Conservation (phyloP, 1,140 invertebrate genomes). For the Zaprionus tsacasi region DNA sequence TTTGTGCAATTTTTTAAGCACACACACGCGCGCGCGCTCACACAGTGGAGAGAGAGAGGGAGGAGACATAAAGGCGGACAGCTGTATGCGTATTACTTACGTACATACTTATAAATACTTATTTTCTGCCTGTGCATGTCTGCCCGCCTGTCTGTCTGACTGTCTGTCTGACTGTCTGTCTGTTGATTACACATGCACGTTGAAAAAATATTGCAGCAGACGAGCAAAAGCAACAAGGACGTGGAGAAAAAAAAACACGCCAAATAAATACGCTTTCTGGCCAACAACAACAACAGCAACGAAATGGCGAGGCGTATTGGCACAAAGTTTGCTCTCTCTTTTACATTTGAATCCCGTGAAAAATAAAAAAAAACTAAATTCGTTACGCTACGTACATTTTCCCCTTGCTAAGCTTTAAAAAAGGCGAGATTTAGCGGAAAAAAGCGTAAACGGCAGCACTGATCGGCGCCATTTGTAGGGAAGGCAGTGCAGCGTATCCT, state of each 20-base stretch:
- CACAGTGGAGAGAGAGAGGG: not conserved
- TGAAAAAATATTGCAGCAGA: conserved; percentile 59
- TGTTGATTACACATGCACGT: conserved; percentile 78
- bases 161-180: conserved; percentile 41
- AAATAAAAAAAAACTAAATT: no score
- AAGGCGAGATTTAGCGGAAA: no score
- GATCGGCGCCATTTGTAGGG: no score
- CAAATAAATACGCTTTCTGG: conserved; percentile 6
- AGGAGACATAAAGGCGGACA: not conserved
- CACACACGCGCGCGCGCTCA: conserved; percentile 4
- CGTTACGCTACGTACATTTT: no score
- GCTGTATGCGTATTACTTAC: conserved; percentile 64
- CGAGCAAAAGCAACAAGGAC: conserved; percentile 23
- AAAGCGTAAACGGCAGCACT: no score
- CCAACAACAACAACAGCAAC: not conserved
- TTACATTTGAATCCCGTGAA: not conserved
- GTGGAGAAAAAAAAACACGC: conserved; percentile 6
- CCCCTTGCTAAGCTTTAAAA: no score
- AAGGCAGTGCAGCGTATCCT: no score
- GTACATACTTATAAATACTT: conserved; percentile 64
- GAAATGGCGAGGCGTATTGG: not conserved
- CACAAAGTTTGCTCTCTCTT: no score
- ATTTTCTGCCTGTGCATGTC: conserved; percentile 19
- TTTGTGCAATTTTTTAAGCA: conserved; percentile 56
- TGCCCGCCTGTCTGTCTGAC: not conserved